A percentile compares a stretch with the other conserved stretches of the same genome.
phyloP scores from a whole-genome alignment of 2,888 invertebrate species.

The Spicauda simplicius region DNA sequence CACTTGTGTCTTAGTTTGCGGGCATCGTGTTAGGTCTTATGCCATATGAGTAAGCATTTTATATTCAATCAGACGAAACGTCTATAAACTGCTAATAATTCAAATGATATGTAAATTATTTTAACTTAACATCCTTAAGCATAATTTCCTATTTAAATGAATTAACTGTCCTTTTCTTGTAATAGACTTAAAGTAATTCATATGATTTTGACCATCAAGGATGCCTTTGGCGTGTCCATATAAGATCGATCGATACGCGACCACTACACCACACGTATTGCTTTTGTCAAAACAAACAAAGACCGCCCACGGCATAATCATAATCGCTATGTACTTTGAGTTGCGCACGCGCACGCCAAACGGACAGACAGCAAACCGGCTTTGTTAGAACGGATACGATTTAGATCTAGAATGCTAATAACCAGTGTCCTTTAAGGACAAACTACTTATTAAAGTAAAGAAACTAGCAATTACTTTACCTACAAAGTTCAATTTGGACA shows the following conservation, averaged over 20 bases:
- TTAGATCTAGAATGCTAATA: conserved; percentile 31
- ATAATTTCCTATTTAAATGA: no score
- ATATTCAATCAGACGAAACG: no score
- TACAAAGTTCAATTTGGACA: conserved; percentile 27
- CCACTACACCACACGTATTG: neutral
- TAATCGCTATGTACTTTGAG: conserved; percentile 5
- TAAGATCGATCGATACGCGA: neutral
- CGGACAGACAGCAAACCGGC: conserved; percentile 49
- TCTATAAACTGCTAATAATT: no score
- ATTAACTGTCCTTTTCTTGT: no score
- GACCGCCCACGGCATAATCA: conserved; percentile 10
- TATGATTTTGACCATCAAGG: no score
- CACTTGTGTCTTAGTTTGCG: no score
- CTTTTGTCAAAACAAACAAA: conserved; percentile 8
- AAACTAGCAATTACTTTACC: conserved; percentile 22
- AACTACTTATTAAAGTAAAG: conserved; percentile 26
- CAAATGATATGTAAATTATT: no score
- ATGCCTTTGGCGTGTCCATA: no score
- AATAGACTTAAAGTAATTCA: no score
- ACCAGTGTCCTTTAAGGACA: conserved; percentile 47
- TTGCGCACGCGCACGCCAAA: conserved; percentile 40
- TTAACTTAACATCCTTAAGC: no score
- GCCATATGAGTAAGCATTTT: no score
- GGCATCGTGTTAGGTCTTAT: no score
- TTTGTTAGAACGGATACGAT: conserved; percentile 46